A percentile compares a stretch with the other conserved stretches of the same genome.
Conservation (phyloP, 2,113 vertebrate species). For the Lamprotornis superbus region DNA sequence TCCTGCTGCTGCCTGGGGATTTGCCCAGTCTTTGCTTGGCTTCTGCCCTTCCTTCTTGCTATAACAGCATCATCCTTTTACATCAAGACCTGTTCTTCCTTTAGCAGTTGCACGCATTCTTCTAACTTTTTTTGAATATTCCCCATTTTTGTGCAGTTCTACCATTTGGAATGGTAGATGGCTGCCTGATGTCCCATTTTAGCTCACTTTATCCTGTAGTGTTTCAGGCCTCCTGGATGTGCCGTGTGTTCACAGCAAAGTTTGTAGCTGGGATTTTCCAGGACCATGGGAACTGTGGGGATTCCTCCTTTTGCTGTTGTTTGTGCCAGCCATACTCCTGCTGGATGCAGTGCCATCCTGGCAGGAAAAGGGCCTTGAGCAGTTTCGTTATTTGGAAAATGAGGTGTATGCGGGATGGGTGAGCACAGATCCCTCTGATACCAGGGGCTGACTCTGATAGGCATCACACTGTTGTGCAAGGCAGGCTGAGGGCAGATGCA, state of each 20-base stretch:
- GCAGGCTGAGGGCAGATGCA: background rate
- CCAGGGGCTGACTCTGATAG: background rate
- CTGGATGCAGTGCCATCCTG: background rate
- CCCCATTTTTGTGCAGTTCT: background rate
- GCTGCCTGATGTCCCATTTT: background rate
- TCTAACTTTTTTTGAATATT: fast-evolving
- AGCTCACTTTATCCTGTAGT: fast-evolving
- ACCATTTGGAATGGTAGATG: background rate
- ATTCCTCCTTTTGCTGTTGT: background rate
- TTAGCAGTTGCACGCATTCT: background rate
- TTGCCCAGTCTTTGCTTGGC: background rate
- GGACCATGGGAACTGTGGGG: background rate
- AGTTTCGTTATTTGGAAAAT: background rate
- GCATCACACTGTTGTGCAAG: background rate
- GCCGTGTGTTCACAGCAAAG: fast-evolving
- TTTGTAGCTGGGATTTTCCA: background rate
- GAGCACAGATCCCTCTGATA: background rate
- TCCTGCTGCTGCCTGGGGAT: background rate
- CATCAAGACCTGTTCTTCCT: background rate
- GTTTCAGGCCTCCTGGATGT: background rate
- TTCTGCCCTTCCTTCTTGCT: background rate
- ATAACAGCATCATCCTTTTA: background rate
- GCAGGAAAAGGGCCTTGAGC: background rate
- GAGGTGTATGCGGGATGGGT: fast-evolving
- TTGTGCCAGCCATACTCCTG: background rate